Percentiles rank a stretch among this genome's conserved stretches.
phyloP scores from a whole-genome alignment of 2,797 vertebrate genomes.

The Poeciliopsis infans region DNA sequence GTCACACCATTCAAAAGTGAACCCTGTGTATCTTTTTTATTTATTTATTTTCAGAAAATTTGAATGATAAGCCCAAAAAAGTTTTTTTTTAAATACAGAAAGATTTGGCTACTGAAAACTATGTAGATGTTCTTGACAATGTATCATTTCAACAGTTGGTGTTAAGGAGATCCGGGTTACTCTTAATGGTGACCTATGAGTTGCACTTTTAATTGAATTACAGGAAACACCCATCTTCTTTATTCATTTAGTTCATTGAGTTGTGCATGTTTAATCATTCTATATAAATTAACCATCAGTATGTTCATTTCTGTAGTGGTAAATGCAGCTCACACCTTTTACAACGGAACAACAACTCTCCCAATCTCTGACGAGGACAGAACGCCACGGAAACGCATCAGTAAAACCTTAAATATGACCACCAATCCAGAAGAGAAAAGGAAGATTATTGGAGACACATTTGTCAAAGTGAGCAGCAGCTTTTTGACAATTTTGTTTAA shows the following conservation, averaged over 20 bases:
- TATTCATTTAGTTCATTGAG: too few relatives aligned
- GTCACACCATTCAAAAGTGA: not conserved
- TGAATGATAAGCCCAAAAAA: not conserved
- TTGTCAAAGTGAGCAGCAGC: conserved; percentile 88
- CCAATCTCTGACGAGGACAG: conserved; percentile 98
- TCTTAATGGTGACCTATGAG: not conserved
- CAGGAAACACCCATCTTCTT: not conserved
- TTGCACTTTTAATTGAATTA: not conserved
- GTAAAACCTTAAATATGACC: conserved; percentile 99
- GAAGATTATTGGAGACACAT: conserved; percentile 98
- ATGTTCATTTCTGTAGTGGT: conserved; percentile 83
- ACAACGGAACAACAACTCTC: conserved; percentile 97
- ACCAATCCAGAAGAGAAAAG: conserved; percentile 98
- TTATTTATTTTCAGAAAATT: not conserved
- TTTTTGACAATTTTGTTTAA: not conserved
- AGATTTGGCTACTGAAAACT: not conserved
- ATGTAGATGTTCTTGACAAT: not conserved
- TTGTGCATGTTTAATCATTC: not conserved
- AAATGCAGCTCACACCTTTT: conserved; percentile 98
- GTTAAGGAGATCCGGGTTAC: not conserved
- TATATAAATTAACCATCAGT: not conserved
- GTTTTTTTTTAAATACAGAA: not conserved
- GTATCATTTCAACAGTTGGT: not conserved
- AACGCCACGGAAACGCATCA: conserved; percentile 97
- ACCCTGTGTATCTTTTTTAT: not conserved